phyloP scores from a whole-genome alignment of 1,140 invertebrate species.

The Andrena cerasifolii region DNA sequence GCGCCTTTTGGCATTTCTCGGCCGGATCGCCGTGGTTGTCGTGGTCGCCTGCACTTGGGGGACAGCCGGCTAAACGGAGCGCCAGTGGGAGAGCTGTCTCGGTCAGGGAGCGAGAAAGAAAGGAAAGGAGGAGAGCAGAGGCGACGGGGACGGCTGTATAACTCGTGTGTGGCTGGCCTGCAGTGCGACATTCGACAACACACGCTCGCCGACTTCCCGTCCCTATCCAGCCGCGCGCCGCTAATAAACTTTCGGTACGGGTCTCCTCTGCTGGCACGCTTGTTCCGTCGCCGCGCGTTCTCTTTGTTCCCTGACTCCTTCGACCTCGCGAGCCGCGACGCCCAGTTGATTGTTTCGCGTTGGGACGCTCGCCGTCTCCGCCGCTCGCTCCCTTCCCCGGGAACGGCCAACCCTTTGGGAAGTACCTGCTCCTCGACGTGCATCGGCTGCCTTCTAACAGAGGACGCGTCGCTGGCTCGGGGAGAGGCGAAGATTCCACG shows the following conservation, averaged over 20 bases:
- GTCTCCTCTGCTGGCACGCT: background rate
- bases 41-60: slow-evolving; percentile 41
- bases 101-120: background rate
- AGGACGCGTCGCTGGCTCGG: no score
- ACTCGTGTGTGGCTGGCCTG: slow-evolving; percentile 37
- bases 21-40: background rate
- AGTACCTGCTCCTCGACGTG: no score
- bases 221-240: background rate
- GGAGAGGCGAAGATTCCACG: no score
- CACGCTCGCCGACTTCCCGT: background rate
- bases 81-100: slow-evolving; percentile 36
- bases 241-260: slow-evolving; percentile 39
- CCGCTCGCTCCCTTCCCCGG: no score
- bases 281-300: background rate
- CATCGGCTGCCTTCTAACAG: no score
- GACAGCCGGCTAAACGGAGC: slow-evolving; percentile 37
- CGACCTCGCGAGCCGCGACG: slow-evolving; percentile 33
- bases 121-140: background rate
- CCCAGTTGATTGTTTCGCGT: slow-evolving; percentile 8
- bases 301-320: slow-evolving; percentile 35
- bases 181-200: slow-evolving; percentile 54
- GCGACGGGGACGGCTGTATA: slow-evolving; percentile 25
- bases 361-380: no score
- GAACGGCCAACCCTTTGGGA: no score
- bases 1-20: slow-evolving; percentile 8